Evolutionary conservation across 1,140 invertebrate genomes (phyloP).

Genomic region (Drosophila triauraria): DNA sequence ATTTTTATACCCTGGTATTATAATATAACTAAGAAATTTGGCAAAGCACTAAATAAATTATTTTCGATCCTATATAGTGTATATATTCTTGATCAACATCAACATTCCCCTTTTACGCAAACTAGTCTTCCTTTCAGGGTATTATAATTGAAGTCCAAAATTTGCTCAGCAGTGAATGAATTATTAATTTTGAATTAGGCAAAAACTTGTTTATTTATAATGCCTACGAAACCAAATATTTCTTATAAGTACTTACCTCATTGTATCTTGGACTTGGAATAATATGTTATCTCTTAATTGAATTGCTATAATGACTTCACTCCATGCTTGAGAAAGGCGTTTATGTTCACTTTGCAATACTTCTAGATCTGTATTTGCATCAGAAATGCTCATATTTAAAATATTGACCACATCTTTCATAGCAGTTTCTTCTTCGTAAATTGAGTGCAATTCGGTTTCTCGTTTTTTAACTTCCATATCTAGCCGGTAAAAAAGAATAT

Average conservation of each 20-base stretch:
- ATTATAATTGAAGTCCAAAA: too few relatives aligned
- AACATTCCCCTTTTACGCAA: too few relatives aligned
- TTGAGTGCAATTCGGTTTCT: slow-evolving; percentile 85
- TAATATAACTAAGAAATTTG: too few relatives aligned
- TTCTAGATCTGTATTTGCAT: slow-evolving; percentile 89
- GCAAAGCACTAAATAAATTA: too few relatives aligned
- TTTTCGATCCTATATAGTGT: too few relatives aligned
- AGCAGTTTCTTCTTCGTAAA: slow-evolving; percentile 85
- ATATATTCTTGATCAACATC: too few relatives aligned
- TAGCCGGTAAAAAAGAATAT: slow-evolving; percentile 86
- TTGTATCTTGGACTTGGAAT: slow-evolving; percentile 86
- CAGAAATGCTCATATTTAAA: slow-evolving; percentile 86
- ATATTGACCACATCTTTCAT: slow-evolving; percentile 85
- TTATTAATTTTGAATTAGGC: too few relatives aligned
- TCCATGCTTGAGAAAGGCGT: slow-evolving; percentile 89
- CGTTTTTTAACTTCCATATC: slow-evolving; percentile 86
- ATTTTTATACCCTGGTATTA: too few relatives aligned
- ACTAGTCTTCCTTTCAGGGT: too few relatives aligned
- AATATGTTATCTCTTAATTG: slow-evolving; percentile 88
- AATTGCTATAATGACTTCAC: slow-evolving; percentile 89
- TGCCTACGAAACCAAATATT: not conserved
- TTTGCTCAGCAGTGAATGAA: too few relatives aligned
- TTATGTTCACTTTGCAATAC: slow-evolving; percentile 89
- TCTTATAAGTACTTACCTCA: slow-evolving; percentile 39
- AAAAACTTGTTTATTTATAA: too few relatives aligned